A percentile compares a stretch with the other conserved stretches of the same genome.
phyloP scores from a whole-genome alignment of 2,113 vertebrate species.

The Corythornis cristatus region DNA sequence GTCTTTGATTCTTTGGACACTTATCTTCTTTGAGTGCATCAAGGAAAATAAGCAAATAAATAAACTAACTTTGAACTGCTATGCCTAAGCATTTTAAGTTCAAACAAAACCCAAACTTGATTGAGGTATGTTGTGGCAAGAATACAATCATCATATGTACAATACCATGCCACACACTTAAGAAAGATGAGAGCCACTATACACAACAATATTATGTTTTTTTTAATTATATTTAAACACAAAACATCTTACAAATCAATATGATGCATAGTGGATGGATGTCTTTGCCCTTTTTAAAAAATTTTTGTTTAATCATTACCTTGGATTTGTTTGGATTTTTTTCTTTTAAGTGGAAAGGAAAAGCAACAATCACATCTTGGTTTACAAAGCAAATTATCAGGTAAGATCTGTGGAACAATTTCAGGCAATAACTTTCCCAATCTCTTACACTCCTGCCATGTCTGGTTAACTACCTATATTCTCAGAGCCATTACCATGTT shows the following conservation, averaged over 20 bases:
- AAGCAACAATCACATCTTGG: background rate
- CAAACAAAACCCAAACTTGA: background rate
- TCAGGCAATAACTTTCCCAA: background rate
- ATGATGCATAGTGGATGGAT: background rate
- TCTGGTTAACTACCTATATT: background rate
- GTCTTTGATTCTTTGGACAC: slow-evolving; percentile 2
- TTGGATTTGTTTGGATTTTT: background rate
- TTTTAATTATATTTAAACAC: background rate
- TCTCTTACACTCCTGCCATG: background rate
- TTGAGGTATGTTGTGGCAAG: background rate
- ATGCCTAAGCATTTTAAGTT: background rate
- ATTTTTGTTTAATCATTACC: background rate
- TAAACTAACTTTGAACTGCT: background rate
- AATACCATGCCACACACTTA: background rate
- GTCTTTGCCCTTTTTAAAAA: background rate
- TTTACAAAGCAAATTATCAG: background rate
- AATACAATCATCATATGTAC: background rate
- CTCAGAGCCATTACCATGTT: background rate
- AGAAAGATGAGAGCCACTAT: background rate
- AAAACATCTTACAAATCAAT: background rate
- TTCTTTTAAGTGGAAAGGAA: background rate
- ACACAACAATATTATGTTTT: background rate
- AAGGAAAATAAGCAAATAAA: background rate
- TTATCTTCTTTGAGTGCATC: background rate
- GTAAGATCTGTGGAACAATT: background rate